phyloP scores from a whole-genome alignment of 2,888 invertebrate species.

The Aplocera efformata region DNA sequence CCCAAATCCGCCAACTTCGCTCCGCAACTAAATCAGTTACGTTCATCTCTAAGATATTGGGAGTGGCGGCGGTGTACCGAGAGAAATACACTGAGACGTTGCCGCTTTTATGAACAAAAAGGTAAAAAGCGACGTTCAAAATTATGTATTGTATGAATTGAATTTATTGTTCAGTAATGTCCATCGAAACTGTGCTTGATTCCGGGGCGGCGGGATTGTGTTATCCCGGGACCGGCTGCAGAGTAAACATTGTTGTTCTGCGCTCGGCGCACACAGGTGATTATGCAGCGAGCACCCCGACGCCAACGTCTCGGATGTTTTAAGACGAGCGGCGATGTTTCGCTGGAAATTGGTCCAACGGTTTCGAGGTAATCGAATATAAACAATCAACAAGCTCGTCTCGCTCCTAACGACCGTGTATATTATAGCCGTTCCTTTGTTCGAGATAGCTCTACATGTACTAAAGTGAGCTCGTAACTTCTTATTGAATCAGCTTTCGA shows the following conservation, averaged over 20 bases:
- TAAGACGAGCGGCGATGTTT: slow-evolving; percentile 35
- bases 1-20: slow-evolving; percentile 51
- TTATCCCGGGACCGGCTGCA: slow-evolving; percentile 13
- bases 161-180: no score
- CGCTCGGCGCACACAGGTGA: slow-evolving; percentile 36
- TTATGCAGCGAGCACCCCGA: slow-evolving; percentile 39
- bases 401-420: slow-evolving; percentile 30
- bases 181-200: neutral
- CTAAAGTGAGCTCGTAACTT: slow-evolving; percentile 48
- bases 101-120: slow-evolving; percentile 23
- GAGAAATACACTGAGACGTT: slow-evolving; percentile 18
- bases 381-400: slow-evolving; percentile 50
- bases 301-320: slow-evolving; percentile 41
- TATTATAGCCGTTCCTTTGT: slow-evolving; percentile 32
- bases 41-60: slow-evolving; percentile 40
- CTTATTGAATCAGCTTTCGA: slow-evolving; percentile 64
- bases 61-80: slow-evolving; percentile 28
- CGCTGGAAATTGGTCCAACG: slow-evolving; percentile 42
- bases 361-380: slow-evolving; percentile 52
- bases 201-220: slow-evolving; percentile 14
- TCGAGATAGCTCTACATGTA: slow-evolving; percentile 48
- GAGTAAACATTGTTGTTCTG: slow-evolving; percentile 32
- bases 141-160: no score
- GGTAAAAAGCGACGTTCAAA: slow-evolving; percentile 12
- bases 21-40: slow-evolving; percentile 62